A percentile compares a stretch with the other conserved stretches of the same genome.
These are phyloP conservation scores for Eurypyga helias DNA, from an alignment of 2,113 vertebrate genomes.

Conservation along the genomic window DNA sequence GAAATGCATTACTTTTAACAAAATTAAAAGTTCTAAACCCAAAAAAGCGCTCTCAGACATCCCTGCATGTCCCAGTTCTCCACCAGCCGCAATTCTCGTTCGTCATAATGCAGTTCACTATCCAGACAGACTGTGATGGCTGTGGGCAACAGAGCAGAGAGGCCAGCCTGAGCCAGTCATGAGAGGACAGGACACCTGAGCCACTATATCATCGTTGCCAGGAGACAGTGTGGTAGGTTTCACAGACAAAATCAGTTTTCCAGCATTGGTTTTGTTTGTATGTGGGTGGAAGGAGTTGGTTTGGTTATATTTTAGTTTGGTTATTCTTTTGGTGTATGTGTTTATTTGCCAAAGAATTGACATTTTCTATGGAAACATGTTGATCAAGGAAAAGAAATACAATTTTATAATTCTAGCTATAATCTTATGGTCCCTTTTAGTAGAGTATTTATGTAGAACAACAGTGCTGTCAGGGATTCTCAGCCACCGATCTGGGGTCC, in stretches of 20 bases:
- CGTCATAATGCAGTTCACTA: not conserved
- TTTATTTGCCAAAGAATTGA: not conserved
- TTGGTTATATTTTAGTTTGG: accelerated
- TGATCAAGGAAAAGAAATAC: not conserved
- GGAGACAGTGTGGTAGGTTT: accelerated
- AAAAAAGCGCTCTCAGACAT: not conserved
- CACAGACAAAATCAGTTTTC: not conserved
- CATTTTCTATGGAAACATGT: not conserved
- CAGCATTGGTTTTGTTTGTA: not conserved
- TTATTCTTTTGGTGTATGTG: too few species aligned
- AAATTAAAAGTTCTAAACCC: not conserved
- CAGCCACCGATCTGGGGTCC: not conserved
- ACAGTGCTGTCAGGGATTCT: not conserved
- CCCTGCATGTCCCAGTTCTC: not conserved
- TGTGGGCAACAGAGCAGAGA: not conserved
- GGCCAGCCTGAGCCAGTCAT: accelerated
- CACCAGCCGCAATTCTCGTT: not conserved
- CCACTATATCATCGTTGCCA: not conserved
- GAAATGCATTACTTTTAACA: not conserved
- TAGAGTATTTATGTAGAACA: not conserved
- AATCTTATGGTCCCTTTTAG: not conserved
- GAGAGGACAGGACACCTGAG: not conserved
- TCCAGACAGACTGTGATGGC: not conserved
- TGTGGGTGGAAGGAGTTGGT: too few species aligned
- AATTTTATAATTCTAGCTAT: not conserved